These are phyloP conservation scores for Ernsta delagoae DNA, from an alignment of 2,888 invertebrate species.

Conservation along the genomic window DNA sequence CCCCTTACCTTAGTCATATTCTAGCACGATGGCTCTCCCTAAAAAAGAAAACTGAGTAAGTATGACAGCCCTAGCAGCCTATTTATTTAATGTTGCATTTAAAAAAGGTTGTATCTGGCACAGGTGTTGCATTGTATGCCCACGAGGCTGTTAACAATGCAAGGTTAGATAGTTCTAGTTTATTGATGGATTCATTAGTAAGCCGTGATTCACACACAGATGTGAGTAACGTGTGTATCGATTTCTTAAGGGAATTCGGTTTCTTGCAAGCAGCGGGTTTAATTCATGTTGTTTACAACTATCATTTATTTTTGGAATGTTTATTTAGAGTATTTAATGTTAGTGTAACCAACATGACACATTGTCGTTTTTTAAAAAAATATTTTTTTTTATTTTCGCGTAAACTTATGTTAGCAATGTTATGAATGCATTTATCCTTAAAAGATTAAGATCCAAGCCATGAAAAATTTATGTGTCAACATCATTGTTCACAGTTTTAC, in stretches of 20 bases:
- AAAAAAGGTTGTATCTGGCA: conserved; percentile 16
- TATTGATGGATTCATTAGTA: conserved; percentile 36
- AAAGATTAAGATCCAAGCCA: background rate
- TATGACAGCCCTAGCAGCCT: background rate
- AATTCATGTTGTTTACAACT: background rate
- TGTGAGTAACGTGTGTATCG: conserved; percentile 11
- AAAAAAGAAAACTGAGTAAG: too few relatives aligned
- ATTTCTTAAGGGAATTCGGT: conserved; percentile 24
- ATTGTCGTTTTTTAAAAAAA: background rate
- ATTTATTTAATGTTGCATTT: background rate
- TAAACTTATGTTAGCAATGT: background rate
- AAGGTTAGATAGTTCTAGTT: conserved; percentile 39
- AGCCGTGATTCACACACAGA: conserved; percentile 25
- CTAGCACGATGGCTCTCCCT: too few relatives aligned
- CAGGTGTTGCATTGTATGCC: conserved; percentile 31
- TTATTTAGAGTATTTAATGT: background rate
- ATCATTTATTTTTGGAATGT: background rate
- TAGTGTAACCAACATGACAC: background rate
- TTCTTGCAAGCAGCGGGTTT: background rate
- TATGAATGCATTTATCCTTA: background rate
- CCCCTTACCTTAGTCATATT: too few relatives aligned
- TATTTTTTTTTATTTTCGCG: background rate
- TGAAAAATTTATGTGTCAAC: background rate
- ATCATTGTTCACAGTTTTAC: conserved; percentile 9
- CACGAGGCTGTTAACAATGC: conserved; percentile 36